Evolutionary conservation across 2,113 vertebrate species (phyloP).

Genomic region (Sander vitreus): DNA sequence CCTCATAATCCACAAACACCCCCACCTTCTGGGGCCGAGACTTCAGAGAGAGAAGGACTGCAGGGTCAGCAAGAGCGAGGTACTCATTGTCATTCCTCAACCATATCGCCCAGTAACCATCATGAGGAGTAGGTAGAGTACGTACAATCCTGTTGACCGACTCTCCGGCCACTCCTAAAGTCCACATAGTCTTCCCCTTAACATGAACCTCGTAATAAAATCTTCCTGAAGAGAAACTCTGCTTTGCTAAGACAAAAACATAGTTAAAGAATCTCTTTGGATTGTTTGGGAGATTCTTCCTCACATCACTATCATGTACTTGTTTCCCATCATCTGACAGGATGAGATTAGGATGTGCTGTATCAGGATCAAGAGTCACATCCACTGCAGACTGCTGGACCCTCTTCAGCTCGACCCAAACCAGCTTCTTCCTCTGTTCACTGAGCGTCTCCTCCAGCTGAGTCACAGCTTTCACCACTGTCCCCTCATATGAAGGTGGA

Average conservation of each 20-base stretch:
- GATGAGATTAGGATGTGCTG: neutral
- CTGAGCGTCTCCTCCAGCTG: neutral
- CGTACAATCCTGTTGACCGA: neutral
- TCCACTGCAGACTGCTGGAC: neutral
- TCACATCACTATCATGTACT: neutral
- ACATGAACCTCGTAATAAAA: slow-evolving; percentile 15
- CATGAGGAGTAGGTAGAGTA: neutral
- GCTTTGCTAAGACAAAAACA: neutral
- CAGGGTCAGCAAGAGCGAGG: fast-evolving
- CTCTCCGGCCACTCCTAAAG: neutral
- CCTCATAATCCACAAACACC: neutral
- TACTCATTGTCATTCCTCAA: neutral
- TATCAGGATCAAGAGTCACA: neutral
- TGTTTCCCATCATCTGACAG: neutral
- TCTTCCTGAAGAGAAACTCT: neutral
- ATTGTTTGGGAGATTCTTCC: neutral
- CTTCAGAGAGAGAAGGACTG: neutral
- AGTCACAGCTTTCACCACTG: too few relatives aligned
- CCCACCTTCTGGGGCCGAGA: neutral
- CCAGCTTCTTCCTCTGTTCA: neutral
- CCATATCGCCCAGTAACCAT: neutral
- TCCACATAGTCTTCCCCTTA: neutral
- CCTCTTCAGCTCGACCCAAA: neutral
- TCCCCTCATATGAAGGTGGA: too few relatives aligned
- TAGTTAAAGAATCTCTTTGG: neutral